These are phyloP conservation scores for Bambusicola thoracicus DNA, from an alignment of 2,113 vertebrate species.

Conservation along the genomic window DNA sequence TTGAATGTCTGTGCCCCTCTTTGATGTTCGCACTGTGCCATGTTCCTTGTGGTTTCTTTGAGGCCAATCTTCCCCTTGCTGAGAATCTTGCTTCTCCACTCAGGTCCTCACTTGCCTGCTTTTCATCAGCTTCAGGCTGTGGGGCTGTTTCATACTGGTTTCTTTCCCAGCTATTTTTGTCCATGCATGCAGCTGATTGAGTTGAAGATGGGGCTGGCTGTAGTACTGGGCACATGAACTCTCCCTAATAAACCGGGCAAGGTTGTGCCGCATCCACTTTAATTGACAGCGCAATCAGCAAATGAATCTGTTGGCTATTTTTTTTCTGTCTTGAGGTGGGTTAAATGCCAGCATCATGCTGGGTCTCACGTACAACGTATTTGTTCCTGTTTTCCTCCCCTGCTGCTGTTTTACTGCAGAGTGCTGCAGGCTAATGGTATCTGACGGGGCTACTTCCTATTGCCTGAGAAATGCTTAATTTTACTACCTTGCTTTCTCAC, in stretches of 20 bases:
- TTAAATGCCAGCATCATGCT: conserved; percentile 15
- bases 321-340: background rate
- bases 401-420: conserved; percentile 30
- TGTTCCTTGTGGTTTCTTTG: background rate
- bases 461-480: conserved; percentile 41
- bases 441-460: conserved; percentile 31
- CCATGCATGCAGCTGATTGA: background rate
- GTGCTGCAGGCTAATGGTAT: conserved; percentile 37
- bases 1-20: background rate
- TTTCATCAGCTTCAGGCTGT: background rate
- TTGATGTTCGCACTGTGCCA: background rate
- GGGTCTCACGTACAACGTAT: conserved; percentile 34
- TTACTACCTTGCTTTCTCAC: conserved; percentile 32
- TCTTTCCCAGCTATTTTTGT: background rate
- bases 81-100: background rate
- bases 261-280: background rate
- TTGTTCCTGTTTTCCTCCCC: conserved; percentile 56
- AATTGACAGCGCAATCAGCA: background rate
- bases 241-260: background rate
- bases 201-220: background rate
- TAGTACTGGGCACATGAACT: background rate
- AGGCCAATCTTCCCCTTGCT: background rate
- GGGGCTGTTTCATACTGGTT: background rate
- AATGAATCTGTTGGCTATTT: background rate
- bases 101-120: background rate